Percentiles rank a stretch among this genome's conserved stretches.
phyloP scores from a whole-genome alignment of 2,113 vertebrate genomes.

The Anhinga anhinga region DNA sequence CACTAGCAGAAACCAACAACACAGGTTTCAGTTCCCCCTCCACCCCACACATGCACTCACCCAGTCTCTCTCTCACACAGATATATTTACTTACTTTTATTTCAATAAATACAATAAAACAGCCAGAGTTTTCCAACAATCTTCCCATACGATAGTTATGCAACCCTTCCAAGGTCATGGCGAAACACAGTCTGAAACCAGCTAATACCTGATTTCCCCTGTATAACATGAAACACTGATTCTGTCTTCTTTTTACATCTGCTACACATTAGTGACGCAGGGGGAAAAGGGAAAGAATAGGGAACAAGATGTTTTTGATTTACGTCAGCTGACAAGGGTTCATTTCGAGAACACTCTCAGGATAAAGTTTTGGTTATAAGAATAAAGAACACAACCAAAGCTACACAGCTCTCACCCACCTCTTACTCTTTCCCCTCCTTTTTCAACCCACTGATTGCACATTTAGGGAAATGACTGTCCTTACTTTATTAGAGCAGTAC shows the following conservation, averaged over 20 bases:
- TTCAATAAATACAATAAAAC: neutral
- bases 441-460: neutral
- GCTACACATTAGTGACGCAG: neutral
- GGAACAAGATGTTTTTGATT: neutral
- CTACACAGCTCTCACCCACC: neutral
- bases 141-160: neutral
- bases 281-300: neutral
- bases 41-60: accelerated
- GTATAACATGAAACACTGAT: neutral
- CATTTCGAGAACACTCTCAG: neutral
- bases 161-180: neutral
- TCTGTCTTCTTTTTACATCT: neutral
- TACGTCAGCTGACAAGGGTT: neutral
- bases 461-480: neutral
- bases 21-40: neutral
- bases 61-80: neutral
- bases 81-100: neutral
- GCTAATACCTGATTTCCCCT: neutral
- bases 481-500: neutral
- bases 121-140: neutral
- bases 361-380: neutral
- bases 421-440: neutral
- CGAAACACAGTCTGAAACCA: neutral
- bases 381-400: neutral
- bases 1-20: neutral